Conservation (phyloP, 2,113 vertebrate genomes). For the Oophaga pumilio region DNA sequence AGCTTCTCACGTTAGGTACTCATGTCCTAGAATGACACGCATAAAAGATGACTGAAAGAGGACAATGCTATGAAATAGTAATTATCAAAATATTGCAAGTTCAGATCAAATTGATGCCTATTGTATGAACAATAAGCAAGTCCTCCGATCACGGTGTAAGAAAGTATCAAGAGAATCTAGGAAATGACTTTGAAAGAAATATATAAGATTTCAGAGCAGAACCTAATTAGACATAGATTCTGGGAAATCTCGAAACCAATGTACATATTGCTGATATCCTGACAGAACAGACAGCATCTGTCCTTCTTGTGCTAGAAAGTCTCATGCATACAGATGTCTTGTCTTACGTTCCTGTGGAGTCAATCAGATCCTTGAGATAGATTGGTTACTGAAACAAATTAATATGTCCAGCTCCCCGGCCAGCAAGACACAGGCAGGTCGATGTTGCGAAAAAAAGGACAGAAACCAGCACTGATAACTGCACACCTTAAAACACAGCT, state of each 20-base stretch:
- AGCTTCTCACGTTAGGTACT: not conserved
- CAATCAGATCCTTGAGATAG: slow-evolving; percentile 10
- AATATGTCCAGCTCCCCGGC: slow-evolving; percentile 14
- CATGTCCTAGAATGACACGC: too few species aligned
- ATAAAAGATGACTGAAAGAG: too few species aligned
- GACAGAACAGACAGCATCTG: slow-evolving; percentile 20
- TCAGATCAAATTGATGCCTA: not conserved
- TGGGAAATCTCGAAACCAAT: not conserved
- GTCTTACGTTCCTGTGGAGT: not conserved
- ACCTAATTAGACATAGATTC: slow-evolving; percentile 15
- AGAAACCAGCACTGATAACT: slow-evolving; percentile 1
- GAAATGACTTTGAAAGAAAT: not conserved
- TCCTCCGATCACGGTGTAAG: not conserved
- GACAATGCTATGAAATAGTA: too few species aligned
- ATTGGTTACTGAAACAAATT: slow-evolving; percentile 22
- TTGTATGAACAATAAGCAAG: not conserved
- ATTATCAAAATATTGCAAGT: not conserved
- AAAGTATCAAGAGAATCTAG: not conserved
- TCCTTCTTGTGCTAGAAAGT: slow-evolving; percentile 11
- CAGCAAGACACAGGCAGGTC: not conserved
- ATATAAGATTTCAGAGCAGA: not conserved
- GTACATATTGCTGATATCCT: slow-evolving; percentile 19
- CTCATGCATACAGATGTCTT: slow-evolving; percentile 21
- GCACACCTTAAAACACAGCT: not conserved
- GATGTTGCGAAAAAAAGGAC: not conserved